Percentiles rank a stretch among this genome's conserved stretches.
These are phyloP conservation scores for Tetramorium alpestre DNA, from an alignment of 1,140 invertebrate genomes.

Conservation along the genomic window DNA sequence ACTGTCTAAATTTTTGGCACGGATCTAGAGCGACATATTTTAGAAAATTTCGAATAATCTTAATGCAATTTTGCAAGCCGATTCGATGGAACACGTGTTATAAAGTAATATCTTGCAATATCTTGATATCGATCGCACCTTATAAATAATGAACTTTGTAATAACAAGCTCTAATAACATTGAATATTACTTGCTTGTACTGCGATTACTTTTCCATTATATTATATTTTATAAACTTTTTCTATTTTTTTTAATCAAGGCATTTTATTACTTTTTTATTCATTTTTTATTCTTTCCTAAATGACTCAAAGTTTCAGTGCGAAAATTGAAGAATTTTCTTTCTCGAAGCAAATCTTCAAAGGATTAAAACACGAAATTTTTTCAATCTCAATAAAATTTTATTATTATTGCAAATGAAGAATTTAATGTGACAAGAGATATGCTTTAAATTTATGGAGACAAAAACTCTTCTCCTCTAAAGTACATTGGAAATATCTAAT, in stretches of 20 bases:
- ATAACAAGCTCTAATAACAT: background rate
- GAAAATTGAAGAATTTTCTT: background rate
- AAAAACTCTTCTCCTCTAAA: background rate
- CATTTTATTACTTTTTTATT: background rate
- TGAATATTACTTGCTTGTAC: background rate
- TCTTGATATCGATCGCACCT: constrained; percentile 35
- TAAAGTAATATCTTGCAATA: background rate
- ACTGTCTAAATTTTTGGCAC: background rate
- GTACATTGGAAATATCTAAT: background rate
- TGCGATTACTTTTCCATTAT: background rate
- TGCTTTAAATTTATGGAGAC: background rate
- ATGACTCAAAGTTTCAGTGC: background rate
- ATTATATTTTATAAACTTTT: background rate
- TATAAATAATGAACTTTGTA: constrained; percentile 44
- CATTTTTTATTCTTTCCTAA: background rate
- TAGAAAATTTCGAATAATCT: background rate
- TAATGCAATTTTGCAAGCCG: background rate
- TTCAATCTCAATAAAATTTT: background rate
- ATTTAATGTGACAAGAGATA: background rate
- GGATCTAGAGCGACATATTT: background rate
- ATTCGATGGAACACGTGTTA: background rate
- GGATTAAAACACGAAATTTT: background rate
- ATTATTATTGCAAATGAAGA: background rate
- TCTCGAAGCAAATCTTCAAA: background rate
- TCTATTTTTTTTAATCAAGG: background rate